Percentiles rank a stretch among this genome's conserved stretches.
Conservation (phyloP, 2,113 vertebrate genomes). For the Tricholaema leucomelas region DNA sequence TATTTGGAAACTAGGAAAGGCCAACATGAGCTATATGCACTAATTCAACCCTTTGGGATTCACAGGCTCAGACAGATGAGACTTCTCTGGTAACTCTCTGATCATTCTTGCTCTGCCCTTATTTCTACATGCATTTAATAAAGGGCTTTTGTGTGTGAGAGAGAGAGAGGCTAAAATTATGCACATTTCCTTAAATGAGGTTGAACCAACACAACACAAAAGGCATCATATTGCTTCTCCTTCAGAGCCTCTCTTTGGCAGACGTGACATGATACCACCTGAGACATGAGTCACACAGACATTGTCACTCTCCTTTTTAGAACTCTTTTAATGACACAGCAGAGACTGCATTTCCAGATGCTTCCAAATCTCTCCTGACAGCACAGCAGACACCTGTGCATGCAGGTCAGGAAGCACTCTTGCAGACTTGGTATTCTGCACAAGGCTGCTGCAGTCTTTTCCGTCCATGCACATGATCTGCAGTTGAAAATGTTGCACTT, state of each 20-base stretch:
- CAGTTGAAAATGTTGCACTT: not conserved
- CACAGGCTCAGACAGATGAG: not conserved
- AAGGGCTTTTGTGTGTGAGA: not conserved
- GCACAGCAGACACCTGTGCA: not conserved
- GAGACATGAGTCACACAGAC: not conserved
- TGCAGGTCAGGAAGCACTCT: not conserved
- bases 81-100: not conserved
- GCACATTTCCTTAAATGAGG: not conserved
- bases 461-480: not conserved
- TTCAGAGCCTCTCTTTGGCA: not conserved
- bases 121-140: not conserved
- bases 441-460: not conserved
- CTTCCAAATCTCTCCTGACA: not conserved
- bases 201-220: not conserved
- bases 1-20: not conserved
- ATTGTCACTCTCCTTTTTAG: not conserved
- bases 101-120: not conserved
- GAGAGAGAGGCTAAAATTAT: not conserved
- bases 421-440: not conserved
- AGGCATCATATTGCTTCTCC: not conserved
- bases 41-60: not conserved
- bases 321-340: not conserved
- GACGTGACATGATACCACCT: not conserved
- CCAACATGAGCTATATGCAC: not conserved
- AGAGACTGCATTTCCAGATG: not conserved